A percentile compares a stretch with the other conserved stretches of the same genome.
Conservation (phyloP, 2,113 vertebrate genomes). For the Damaliscus lunatus region DNA sequence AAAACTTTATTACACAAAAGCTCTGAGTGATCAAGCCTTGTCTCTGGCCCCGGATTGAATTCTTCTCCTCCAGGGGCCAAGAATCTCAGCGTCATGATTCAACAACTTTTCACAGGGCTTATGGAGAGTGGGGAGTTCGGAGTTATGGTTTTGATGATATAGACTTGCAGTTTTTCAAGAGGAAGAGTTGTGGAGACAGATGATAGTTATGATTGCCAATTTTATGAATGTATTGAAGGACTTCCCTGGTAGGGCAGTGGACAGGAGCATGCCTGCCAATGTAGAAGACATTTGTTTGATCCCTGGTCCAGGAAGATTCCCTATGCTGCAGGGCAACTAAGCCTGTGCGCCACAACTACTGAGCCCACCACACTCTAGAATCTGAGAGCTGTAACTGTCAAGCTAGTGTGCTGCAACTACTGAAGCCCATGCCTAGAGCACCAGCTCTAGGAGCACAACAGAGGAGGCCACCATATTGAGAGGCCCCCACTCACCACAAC, state of each 20-base stretch:
- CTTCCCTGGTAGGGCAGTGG: background rate
- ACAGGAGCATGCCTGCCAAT: background rate
- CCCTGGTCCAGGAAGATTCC: background rate
- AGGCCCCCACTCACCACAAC: background rate
- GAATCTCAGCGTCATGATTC: fast-evolving
- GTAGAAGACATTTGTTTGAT: background rate
- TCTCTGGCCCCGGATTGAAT: no score
- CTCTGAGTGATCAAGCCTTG: no score
- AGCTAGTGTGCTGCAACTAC: background rate
- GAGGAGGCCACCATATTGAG: background rate
- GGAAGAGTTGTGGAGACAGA: background rate
- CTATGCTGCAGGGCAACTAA: background rate
- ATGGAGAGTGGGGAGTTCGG: background rate
- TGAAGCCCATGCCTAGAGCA: background rate
- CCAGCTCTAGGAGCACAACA: background rate
- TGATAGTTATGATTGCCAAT: background rate
- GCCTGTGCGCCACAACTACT: background rate
- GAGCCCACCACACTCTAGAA: background rate
- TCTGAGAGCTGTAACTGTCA: background rate
- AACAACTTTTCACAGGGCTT: background rate
- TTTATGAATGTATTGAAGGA: background rate
- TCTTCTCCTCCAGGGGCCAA: no score
- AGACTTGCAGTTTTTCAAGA: background rate
- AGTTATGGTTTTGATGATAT: background rate
- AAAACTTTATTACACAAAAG: no score